Evolutionary conservation across 1,140 invertebrate species (phyloP).

Genomic region (Caenorhabditis briggsae): DNA sequence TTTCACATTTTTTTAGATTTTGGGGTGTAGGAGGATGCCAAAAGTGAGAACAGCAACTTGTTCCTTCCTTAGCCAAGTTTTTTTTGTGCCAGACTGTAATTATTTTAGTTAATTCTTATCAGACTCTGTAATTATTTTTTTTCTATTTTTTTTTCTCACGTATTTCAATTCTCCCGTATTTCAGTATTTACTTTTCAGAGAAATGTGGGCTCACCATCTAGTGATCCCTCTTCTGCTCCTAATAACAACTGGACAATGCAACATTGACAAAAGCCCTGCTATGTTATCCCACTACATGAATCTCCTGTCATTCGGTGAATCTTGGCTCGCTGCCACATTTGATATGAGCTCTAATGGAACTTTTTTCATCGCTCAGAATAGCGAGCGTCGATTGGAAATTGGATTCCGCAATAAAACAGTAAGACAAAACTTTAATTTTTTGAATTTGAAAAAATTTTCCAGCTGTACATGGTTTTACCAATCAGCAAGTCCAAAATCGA

Average conservation of each 20-base stretch:
- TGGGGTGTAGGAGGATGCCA: not conserved
- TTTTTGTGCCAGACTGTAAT: not conserved
- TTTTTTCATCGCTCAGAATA: not conserved
- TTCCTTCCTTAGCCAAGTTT: not conserved
- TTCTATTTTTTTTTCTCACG: not conserved
- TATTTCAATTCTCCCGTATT: not conserved
- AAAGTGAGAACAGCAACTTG: not conserved
- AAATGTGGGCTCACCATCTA: conserved; percentile 30
- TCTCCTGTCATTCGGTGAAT: conserved; percentile 29
- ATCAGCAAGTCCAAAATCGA: not conserved
- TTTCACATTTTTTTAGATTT: not conserved
- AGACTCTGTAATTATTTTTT: not conserved
- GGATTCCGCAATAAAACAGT: conserved; percentile 23
- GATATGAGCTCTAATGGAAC: conserved; percentile 34
- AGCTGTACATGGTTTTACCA: conserved; percentile 12
- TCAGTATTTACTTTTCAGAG: not conserved
- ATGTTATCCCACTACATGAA: conserved; percentile 37
- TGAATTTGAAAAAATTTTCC: not conserved
- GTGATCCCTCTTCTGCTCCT: not conserved
- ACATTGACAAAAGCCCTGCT: not conserved
- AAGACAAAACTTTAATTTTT: not conserved
- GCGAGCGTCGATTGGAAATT: not conserved
- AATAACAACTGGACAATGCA: not conserved
- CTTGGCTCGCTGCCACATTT: conserved; percentile 6
- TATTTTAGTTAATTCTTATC: not conserved